Percentiles rank a stretch among this genome's conserved stretches.
Evolutionary conservation across 2,113 vertebrate species (phyloP).

Genomic region (Chamaea fasciata): DNA sequence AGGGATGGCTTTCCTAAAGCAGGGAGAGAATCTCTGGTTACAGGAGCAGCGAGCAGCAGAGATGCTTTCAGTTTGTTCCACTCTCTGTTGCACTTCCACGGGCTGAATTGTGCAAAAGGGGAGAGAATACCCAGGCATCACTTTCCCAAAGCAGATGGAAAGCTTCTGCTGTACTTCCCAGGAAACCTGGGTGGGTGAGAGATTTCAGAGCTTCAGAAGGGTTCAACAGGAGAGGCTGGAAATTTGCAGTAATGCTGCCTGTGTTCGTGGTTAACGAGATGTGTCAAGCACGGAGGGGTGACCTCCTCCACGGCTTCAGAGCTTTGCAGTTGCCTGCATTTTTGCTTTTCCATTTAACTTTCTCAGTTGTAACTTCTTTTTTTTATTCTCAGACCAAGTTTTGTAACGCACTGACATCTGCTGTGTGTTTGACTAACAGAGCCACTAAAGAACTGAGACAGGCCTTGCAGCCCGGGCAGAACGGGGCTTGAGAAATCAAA

Average conservation of each 20-base stretch:
- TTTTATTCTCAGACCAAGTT: constrained; percentile 4
- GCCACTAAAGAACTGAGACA: not conserved
- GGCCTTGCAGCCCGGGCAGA: not conserved
- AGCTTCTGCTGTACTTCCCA: not conserved
- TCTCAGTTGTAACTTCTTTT: not conserved
- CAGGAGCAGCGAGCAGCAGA: not conserved
- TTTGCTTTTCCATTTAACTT: not conserved
- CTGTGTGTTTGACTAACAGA: constrained; percentile 55
- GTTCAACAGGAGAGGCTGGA: not conserved
- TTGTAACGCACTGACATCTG: constrained; percentile 67
- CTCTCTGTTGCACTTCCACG: not conserved
- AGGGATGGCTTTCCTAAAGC: not conserved
- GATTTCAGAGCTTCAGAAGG: not conserved
- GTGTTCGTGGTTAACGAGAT: not conserved
- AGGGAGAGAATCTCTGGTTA: not conserved
- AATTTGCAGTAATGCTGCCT: not conserved
- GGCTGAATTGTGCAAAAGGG: not conserved
- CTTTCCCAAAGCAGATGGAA: not conserved
- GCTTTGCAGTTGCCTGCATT: not conserved
- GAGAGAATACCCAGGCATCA: not conserved
- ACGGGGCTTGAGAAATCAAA: rapidly evolving
- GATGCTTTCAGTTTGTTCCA: not conserved
- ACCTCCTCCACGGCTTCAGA: not conserved
- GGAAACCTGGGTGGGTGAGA: not conserved
- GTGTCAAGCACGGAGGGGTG: not conserved